A percentile compares a stretch with the other conserved stretches of the same genome.
These are phyloP conservation scores for Gila orcuttii DNA, from an alignment of 2,113 vertebrate species.

Conservation along the genomic window DNA sequence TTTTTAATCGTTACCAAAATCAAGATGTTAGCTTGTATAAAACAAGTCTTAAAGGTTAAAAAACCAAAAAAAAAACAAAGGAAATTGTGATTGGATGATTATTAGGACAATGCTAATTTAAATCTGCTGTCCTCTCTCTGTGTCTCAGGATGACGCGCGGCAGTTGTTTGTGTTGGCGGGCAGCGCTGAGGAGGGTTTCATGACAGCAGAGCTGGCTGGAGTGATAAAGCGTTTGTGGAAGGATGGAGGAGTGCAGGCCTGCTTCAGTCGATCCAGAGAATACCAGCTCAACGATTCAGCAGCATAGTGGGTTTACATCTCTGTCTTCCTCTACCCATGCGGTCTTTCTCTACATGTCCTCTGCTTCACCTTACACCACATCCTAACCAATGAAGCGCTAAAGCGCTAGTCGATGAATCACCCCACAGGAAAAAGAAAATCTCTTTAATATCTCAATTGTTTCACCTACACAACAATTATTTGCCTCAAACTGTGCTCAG, in stretches of 20 bases:
- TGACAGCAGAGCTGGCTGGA: conserved; percentile 94
- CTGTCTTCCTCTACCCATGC: background rate
- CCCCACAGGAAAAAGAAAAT: background rate
- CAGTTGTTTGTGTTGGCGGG: conserved; percentile 96
- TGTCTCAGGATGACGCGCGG: conserved; percentile 90
- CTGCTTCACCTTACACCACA: background rate
- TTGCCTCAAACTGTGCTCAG: background rate
- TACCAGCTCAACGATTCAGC: conserved; percentile 99
- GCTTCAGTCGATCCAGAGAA: conserved; percentile 95
- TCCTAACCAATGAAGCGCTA: background rate
- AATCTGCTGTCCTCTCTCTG: conserved; percentile 21
- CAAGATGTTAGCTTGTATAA: background rate
- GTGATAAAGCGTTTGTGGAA: conserved; percentile 97
- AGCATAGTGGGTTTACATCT: conserved; percentile 87
- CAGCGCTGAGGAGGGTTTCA: conserved; percentile 96
- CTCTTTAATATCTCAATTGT: background rate
- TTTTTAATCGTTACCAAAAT: background rate
- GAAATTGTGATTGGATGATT: too few relatives aligned
- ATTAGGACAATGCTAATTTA: background rate
- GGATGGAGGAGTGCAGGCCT: conserved; percentile 92
- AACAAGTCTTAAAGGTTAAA: background rate
- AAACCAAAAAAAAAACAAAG: background rate
- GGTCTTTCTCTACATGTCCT: background rate
- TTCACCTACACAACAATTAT: too few relatives aligned
- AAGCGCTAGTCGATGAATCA: background rate